A percentile compares a stretch with the other conserved stretches of the same genome.
These are phyloP conservation scores for Probosciger aterrimus DNA, from an alignment of 2,113 vertebrate species.

Conservation along the genomic window DNA sequence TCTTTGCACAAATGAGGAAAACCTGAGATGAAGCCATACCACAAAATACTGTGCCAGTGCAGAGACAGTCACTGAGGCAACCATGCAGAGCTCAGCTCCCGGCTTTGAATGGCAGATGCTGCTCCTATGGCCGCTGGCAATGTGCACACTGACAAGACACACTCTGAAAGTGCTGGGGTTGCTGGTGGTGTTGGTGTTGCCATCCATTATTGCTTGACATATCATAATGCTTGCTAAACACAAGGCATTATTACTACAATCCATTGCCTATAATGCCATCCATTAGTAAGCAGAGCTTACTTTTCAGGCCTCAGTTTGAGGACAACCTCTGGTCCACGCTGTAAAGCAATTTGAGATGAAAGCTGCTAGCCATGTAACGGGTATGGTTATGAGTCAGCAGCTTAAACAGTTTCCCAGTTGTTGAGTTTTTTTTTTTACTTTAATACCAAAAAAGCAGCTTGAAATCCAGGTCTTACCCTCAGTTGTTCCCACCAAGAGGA, in stretches of 20 bases:
- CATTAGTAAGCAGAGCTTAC: neutral
- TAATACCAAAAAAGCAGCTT: neutral
- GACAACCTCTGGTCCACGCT: neutral
- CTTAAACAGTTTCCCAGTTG: neutral
- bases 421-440: neutral
- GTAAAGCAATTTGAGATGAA: neutral
- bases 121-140: neutral
- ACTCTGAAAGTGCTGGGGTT: neutral
- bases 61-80: neutral
- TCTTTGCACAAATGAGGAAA: neutral
- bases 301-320: neutral
- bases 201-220: neutral
- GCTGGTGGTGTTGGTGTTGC: neutral
- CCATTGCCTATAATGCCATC: neutral
- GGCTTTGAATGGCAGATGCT: neutral
- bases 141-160: fast-evolving
- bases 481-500: neutral
- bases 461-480: neutral
- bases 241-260: neutral
- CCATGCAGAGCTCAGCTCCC: neutral
- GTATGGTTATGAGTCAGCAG: neutral
- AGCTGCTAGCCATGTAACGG: neutral
- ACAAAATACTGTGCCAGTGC: neutral
- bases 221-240: neutral
- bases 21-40: neutral